These are phyloP conservation scores for Eilema depressum DNA, from an alignment of 2,888 invertebrate genomes.

Conservation along the genomic window DNA sequence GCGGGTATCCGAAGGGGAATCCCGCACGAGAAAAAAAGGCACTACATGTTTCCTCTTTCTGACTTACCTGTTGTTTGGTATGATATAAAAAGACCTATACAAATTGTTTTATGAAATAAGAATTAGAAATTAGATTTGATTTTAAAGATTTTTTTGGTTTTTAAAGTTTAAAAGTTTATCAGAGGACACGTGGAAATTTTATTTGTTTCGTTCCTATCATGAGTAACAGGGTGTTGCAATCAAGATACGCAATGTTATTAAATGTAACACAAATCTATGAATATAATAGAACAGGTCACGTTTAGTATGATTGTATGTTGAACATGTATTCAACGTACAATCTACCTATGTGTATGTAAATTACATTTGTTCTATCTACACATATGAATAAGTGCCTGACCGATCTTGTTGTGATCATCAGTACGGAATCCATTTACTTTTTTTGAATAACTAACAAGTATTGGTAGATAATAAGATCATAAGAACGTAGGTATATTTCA, in stretches of 20 bases:
- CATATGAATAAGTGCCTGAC: background rate
- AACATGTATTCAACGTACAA: background rate
- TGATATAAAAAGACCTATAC: no score
- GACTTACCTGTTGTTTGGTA: no score
- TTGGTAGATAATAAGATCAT: no score
- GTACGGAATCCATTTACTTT: background rate
- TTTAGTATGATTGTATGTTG: background rate
- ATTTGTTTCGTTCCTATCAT: background rate
- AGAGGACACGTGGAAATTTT: background rate
- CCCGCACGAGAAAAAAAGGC: no score
- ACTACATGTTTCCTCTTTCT: no score
- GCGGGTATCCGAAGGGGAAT: no score
- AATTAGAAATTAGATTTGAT: background rate
- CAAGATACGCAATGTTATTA: background rate
- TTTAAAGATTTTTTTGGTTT: background rate
- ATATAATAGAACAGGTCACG: background rate
- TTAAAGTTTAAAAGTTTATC: no score
- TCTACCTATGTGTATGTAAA: background rate
- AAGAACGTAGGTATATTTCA: no score
- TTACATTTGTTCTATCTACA: no score
- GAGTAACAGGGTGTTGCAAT: background rate
- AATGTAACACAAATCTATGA: slow-evolving; percentile 5
- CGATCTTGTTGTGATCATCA: slow-evolving; percentile 1
- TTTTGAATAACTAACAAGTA: background rate
- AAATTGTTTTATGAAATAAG: no score